Evolutionary conservation across 1,140 invertebrate genomes (phyloP), one percentile per base, ranked within the genome.

Genomic region (Neuroterus valhalla): DNA sequence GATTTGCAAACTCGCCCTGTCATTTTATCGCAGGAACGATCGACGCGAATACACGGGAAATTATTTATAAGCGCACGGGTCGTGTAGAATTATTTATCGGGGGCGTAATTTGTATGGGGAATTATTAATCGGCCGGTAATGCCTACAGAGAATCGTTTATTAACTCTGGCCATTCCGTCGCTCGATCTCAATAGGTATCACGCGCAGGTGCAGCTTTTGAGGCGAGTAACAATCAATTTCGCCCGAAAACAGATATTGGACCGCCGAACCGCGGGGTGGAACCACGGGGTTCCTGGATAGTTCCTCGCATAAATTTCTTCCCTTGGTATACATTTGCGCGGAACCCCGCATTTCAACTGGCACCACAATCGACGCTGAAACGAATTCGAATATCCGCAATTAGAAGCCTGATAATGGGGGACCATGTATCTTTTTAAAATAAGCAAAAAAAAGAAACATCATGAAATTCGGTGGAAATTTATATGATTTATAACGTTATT

Each of bases 71-170:
- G 8, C 38, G 14, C 44, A n/a, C 4, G 21, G 19, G 19, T 70
- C 45, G 46, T 26, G 19, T 45, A 42, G 31, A 19, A 43, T 74
- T 74, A 70, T 74, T 74, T 70, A 74, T 74, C 66, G 66, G 66
- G 14, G 44, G 43, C 19, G n/a, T 67, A 72, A 67, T 72, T 67
- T 69, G 66, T 74, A 74, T 67, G 66, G 6, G 46, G 69, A 76
- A 76, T 76, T 71, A 71, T 71, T 71, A 76, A 76, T 76, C 68
- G 43, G 42, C 42, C 42, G 55, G 55, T 38, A 62, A 62, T 62
- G 15, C 31, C 55, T 62, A 62, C 23, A 62, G 55, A 62, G 55
- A 62, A 62, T 62, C 55, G 26, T 62, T 62, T 62, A 62, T 62
- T 62, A 62, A 62, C 55, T 26, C 26, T 21, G 14, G 4, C 31